Percentiles rank a stretch among this genome's conserved stretches.
Evolutionary conservation across 2,888 invertebrate genomes (phyloP).

Genomic region (Ormyrus rosae): DNA sequence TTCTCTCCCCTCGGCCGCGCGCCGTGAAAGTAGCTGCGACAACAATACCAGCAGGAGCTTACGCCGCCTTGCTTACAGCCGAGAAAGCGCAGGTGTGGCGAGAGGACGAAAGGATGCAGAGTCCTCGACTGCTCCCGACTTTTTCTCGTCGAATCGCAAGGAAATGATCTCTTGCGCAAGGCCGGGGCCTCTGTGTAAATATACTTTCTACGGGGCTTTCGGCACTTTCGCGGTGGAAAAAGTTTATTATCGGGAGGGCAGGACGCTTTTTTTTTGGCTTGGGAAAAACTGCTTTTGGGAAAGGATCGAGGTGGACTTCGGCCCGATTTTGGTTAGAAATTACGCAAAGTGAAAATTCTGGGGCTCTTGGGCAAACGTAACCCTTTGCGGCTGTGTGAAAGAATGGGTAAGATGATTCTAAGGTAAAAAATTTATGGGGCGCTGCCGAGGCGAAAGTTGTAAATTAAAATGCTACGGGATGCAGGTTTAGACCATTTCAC

Average conservation of each 20-base stretch:
- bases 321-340: too few species aligned
- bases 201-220: constrained; percentile 36
- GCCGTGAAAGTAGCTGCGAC: constrained; percentile 35
- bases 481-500: too few species aligned
- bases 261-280: constrained; percentile 1
- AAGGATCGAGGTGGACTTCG: too few species aligned
- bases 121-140: constrained; percentile 16
- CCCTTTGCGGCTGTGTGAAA: too few species aligned
- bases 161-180: constrained; percentile 52
- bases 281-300: too few species aligned
- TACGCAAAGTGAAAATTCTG: too few species aligned
- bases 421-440: too few species aligned
- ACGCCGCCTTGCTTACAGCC: background rate
- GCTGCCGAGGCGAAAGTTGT: too few species aligned
- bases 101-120: constrained; percentile 7
- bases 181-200: constrained; percentile 35
- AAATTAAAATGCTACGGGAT: too few species aligned
- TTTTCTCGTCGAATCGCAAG: constrained; percentile 17
- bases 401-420: too few species aligned
- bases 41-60: constrained; percentile 11
- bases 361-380: too few species aligned
- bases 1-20: background rate
- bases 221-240: constrained; percentile 28
- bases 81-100: constrained; percentile 55
- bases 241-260: constrained; percentile 14